These are phyloP conservation scores for Tauraco erythrolophus DNA, from an alignment of 2,113 vertebrate genomes.

Conservation along the genomic window DNA sequence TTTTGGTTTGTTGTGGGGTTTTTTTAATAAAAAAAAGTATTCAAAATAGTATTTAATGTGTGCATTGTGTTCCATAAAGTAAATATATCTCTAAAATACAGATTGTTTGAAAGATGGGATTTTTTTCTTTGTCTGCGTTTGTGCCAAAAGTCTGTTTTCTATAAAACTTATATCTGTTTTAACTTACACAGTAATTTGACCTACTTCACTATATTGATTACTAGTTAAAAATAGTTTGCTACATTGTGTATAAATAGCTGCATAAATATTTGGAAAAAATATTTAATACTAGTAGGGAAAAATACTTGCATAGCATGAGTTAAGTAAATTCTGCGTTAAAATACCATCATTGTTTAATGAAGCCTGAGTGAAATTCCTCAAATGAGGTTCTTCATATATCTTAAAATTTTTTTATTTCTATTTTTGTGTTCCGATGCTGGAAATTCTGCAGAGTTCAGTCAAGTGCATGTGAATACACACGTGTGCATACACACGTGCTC, in stretches of 20 bases:
- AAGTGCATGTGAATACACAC: neutral
- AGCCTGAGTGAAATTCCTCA: neutral
- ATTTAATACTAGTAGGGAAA: neutral
- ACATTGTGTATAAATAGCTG: neutral
- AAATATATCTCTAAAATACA: conserved; percentile 60
- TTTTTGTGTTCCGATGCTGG: neutral
- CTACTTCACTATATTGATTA: conserved; percentile 52
- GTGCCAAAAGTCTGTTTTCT: conserved; percentile 69
- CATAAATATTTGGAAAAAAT: conserved; percentile 31
- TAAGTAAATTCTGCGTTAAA: neutral
- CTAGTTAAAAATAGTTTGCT: conserved; percentile 38
- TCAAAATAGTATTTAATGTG: neutral
- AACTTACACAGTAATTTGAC: conserved; percentile 55
- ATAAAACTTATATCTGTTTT: conserved; percentile 66
- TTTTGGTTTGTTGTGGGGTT: too few species aligned
- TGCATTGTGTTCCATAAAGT: conserved; percentile 30
- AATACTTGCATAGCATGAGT: neutral
- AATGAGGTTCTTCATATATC: neutral
- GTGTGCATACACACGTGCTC: accelerated
- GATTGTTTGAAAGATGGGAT: conserved; percentile 20
- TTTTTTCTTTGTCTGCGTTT: neutral
- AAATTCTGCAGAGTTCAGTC: neutral
- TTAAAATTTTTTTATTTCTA: neutral
- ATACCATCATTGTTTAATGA: neutral
- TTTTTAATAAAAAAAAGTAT: too few species aligned